Percentiles rank a stretch among this genome's conserved stretches.
Evolutionary conservation across 2,113 vertebrate species (phyloP).

Genomic region (Antechinus stuartii): DNA sequence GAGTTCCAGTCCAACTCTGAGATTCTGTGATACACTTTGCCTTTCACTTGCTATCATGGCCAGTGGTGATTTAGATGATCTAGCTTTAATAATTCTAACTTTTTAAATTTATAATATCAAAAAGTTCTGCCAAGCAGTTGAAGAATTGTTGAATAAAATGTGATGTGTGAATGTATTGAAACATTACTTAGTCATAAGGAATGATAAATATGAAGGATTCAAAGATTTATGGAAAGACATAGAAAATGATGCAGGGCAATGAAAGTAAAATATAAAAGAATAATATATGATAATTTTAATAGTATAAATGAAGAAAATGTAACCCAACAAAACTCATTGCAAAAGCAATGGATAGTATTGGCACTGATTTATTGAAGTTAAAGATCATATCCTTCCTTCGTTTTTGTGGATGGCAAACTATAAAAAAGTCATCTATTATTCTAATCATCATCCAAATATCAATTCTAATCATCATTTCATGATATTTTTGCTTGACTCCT

Average conservation of each 20-base stretch:
- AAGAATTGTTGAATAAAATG: not conserved
- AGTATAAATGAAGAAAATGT: not conserved
- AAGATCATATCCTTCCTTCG: not conserved
- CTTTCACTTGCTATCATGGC: not conserved
- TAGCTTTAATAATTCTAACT: not conserved
- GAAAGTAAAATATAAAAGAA: not conserved
- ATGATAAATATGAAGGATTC: not conserved
- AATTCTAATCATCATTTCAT: not conserved
- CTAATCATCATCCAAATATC: not conserved
- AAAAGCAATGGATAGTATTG: not conserved
- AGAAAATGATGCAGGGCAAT: not conserved
- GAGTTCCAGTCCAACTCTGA: not conserved
- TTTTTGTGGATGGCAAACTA: not conserved
- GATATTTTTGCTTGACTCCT: not conserved
- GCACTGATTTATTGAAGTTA: not conserved
- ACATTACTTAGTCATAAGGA: not conserved
- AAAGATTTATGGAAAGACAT: not conserved
- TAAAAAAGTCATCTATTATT: not conserved
- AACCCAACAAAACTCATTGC: not conserved
- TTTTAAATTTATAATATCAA: not conserved
- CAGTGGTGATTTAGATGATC: not conserved
- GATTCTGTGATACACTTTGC: not conserved
- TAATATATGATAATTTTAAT: not conserved
- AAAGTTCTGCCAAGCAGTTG: not conserved
- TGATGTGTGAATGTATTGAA: not conserved